Evolutionary conservation across 1,140 invertebrate species (phyloP).

Genomic region (Arion vulgaris): DNA sequence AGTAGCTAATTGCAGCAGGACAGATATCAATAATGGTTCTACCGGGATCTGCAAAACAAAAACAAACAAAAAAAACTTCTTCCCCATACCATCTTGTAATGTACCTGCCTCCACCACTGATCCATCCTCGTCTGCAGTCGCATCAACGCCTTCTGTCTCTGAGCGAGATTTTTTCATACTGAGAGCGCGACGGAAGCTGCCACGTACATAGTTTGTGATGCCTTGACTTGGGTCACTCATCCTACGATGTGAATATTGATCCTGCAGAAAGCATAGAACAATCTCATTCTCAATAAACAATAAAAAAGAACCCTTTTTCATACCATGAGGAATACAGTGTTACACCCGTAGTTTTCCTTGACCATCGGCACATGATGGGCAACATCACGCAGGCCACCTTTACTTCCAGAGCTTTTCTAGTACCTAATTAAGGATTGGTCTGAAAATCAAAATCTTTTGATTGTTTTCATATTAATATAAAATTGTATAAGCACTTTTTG

Average conservation of each 20-base stretch:
- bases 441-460: no score
- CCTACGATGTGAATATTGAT: slow-evolving; percentile 79
- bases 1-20: neutral
- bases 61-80: neutral
- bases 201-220: slow-evolving; percentile 89
- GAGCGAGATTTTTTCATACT: slow-evolving; percentile 83
- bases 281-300: neutral
- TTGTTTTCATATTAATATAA: no score
- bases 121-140: slow-evolving; percentile 80
- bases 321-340: no score
- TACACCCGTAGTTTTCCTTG: no score
- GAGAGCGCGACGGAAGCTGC: slow-evolving; percentile 72
- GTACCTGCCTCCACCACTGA: slow-evolving; percentile 95
- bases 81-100: slow-evolving; percentile 86
- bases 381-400: no score
- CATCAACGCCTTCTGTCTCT: slow-evolving; percentile 82
- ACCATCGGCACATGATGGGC: no score
- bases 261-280: slow-evolving; percentile 55
- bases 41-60: no score
- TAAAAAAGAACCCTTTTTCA: no score
- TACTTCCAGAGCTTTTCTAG: no score
- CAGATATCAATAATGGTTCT: neutral
- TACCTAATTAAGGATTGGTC: no score
- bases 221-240: slow-evolving; percentile 95
- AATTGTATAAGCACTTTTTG: no score